Percentiles rank a stretch among this genome's conserved stretches.
Evolutionary conservation across 1,140 invertebrate genomes (phyloP).

Genomic region (Dendroctonus ponderosae): DNA sequence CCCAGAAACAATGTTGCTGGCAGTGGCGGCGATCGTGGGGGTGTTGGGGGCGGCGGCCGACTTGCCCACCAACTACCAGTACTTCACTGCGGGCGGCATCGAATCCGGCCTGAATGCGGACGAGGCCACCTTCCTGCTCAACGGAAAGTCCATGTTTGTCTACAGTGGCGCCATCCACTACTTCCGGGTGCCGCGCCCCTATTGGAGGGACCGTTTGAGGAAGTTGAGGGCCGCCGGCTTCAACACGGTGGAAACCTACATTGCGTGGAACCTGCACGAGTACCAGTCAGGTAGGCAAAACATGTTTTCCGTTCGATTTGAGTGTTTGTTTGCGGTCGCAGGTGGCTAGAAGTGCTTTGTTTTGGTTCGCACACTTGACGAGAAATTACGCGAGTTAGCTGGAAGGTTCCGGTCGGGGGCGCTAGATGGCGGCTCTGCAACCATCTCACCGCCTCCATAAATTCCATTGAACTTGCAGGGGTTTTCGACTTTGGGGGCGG

Average conservation of each 20-base stretch:
- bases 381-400: no score
- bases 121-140: constrained; percentile 39
- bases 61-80: constrained; percentile 43
- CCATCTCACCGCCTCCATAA: no score
- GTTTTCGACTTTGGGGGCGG: constrained; percentile 63
- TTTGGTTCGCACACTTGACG: neutral
- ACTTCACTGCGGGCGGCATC: constrained; percentile 42
- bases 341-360: neutral
- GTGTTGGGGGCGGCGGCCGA: neutral
- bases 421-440: no score
- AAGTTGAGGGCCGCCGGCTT: constrained; percentile 62
- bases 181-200: constrained; percentile 73
- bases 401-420: no score
- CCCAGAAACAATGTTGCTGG: neutral
- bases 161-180: constrained; percentile 84
- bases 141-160: constrained; percentile 41
- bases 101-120: constrained; percentile 35
- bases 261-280: constrained; percentile 93
- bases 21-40: neutral
- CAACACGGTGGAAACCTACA: constrained; percentile 89
- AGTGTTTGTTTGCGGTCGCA: neutral
- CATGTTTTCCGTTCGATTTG: no score
- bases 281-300: constrained; percentile 46
- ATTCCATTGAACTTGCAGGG: constrained; percentile 8
- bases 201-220: constrained; percentile 37